Evolutionary conservation across 2,888 invertebrate genomes (phyloP).

Genomic region (Daptonema setosum): DNA sequence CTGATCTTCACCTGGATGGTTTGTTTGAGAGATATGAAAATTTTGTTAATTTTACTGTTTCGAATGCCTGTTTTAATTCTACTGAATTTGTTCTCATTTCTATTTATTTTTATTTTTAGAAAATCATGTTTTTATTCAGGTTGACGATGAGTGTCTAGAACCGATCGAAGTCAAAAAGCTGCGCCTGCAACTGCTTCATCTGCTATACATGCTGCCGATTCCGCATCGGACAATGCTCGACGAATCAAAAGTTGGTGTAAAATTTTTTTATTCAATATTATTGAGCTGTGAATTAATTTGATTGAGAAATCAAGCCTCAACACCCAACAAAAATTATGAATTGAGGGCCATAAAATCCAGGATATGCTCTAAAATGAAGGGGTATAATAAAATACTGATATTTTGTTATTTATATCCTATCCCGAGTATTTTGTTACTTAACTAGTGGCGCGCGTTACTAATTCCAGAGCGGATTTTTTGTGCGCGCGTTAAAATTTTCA

Average conservation of each 20-base stretch:
- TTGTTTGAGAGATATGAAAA: neutral
- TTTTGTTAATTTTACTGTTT: no score
- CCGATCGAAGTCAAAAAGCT: neutral
- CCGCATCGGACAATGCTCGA: slow-evolving; percentile 64
- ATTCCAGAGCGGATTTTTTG: no score
- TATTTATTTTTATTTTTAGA: neutral
- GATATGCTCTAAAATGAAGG: no score
- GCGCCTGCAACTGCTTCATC: slow-evolving; percentile 38
- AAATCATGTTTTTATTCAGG: neutral
- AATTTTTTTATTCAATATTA: no score
- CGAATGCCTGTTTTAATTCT: no score
- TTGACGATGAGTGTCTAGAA: slow-evolving; percentile 1
- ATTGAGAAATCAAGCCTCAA: neutral
- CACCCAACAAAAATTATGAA: neutral
- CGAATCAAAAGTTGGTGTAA: slow-evolving; percentile 57
- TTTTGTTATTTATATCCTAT: no score
- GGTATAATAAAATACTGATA: no score
- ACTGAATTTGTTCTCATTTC: neutral
- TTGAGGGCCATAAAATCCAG: no score
- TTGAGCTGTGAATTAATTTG: no score
- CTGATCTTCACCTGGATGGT: slow-evolving; percentile 74
- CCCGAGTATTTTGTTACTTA: no score
- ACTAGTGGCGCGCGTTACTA: no score
- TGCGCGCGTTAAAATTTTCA: no score
- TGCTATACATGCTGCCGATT: slow-evolving; percentile 63